Evolutionary conservation across 1,140 invertebrate species (phyloP).

Genomic region (Arion vulgaris): DNA sequence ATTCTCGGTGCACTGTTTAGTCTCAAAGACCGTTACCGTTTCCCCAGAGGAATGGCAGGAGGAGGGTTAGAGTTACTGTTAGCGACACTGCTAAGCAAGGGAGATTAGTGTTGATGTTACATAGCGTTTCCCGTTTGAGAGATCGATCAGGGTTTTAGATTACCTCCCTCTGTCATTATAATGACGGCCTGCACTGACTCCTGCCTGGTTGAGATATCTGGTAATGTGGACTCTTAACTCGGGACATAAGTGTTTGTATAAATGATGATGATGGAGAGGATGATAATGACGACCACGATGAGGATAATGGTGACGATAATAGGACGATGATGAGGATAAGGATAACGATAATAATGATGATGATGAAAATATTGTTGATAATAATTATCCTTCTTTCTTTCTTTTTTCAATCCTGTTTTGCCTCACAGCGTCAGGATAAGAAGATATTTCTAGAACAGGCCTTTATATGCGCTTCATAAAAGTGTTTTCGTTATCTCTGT

Average conservation of each 20-base stretch:
- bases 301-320: too few species aligned
- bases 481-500: too few species aligned
- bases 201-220: too few species aligned
- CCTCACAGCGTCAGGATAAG: too few species aligned
- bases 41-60: conserved; percentile 4
- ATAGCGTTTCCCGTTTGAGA: neutral
- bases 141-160: conserved; percentile 30
- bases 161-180: conserved; percentile 22
- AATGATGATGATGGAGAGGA: conserved; percentile 13
- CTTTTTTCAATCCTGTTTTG: too few species aligned
- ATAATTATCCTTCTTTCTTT: too few species aligned
- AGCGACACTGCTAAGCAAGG: neutral
- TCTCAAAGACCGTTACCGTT: neutral
- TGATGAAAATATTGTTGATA: too few species aligned
- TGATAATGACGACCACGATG: too few species aligned
- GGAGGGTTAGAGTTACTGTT: conserved; percentile 1
- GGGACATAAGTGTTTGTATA: neutral
- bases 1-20: conserved; percentile 2
- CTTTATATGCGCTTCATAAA: too few species aligned
- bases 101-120: conserved; percentile 35
- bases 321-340: conserved; percentile 10
- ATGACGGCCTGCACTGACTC: conserved; percentile 11
- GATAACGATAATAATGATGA: neutral
- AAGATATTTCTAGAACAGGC: too few species aligned
- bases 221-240: too few species aligned